phyloP scores from a whole-genome alignment of 1,140 invertebrate species.

The Gyrodactylus salaris region DNA sequence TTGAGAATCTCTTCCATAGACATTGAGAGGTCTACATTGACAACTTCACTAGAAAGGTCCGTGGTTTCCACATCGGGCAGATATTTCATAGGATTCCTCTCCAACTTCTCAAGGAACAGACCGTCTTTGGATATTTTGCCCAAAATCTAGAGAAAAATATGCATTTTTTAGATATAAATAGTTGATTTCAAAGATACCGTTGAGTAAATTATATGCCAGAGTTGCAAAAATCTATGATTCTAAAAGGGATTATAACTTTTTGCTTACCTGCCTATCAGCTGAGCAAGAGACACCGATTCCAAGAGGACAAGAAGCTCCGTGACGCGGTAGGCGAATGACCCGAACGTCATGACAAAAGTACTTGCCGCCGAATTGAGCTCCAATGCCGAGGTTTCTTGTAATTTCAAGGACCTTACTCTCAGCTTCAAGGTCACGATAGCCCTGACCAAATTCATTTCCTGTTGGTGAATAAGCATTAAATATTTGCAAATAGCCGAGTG shows the following conservation, averaged over 20 bases:
- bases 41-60: slow-evolving; percentile 16
- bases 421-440: slow-evolving; percentile 17
- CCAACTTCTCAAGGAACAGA: slow-evolving; percentile 19
- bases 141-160: slow-evolving; percentile 12
- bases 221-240: not conserved
- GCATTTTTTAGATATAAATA: not conserved
- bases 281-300: slow-evolving; percentile 21
- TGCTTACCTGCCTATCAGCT: slow-evolving; percentile 18
- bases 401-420: slow-evolving; percentile 17
- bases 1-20: slow-evolving; percentile 16
- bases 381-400: slow-evolving; percentile 17
- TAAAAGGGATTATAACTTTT: slow-evolving; percentile 8
- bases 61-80: slow-evolving; percentile 16
- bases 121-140: slow-evolving; percentile 19
- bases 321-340: slow-evolving; percentile 18
- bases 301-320: slow-evolving; percentile 20
- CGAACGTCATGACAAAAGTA: slow-evolving; percentile 23
- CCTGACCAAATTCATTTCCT: slow-evolving; percentile 20
- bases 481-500: too few relatives aligned
- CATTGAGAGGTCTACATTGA: slow-evolving; percentile 17
- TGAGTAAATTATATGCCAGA: not conserved
- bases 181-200: not conserved
- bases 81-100: slow-evolving; percentile 19
- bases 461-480: too few relatives aligned
- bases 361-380: slow-evolving; percentile 22